Evolutionary conservation across 1,140 invertebrate species (phyloP).

Genomic region (Daktulosphaira vitifoliae): DNA sequence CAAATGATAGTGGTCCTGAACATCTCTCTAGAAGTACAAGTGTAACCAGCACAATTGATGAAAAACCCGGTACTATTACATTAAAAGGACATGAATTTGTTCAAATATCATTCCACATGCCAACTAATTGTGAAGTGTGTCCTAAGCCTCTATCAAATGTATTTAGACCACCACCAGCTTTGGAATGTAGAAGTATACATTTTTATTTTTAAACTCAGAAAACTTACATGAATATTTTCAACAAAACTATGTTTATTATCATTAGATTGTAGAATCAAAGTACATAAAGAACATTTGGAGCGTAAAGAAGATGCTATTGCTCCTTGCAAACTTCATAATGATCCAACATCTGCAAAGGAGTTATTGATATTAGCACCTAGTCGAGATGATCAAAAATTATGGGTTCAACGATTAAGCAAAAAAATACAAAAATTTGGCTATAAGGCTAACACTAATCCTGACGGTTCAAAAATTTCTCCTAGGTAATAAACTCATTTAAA

Average conservation of each 20-base stretch:
- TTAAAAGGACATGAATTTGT: slow-evolving; percentile 96
- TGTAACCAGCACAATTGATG: slow-evolving; percentile 47
- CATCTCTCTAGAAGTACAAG: slow-evolving; percentile 43
- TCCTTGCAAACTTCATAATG: slow-evolving; percentile 86
- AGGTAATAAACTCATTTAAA: not conserved
- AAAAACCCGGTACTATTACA: slow-evolving; percentile 68
- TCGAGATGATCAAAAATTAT: slow-evolving; percentile 80
- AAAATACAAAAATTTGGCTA: slow-evolving; percentile 91
- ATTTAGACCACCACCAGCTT: slow-evolving; percentile 89
- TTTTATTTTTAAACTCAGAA: too few relatives aligned
- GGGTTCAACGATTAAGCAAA: slow-evolving; percentile 82
- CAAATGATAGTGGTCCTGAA: slow-evolving; percentile 55
- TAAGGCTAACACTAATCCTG: slow-evolving; percentile 68
- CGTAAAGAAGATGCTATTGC: slow-evolving; percentile 74
- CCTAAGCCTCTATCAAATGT: slow-evolving; percentile 94
- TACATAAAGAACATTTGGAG: slow-evolving; percentile 88
- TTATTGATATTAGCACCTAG: slow-evolving; percentile 74
- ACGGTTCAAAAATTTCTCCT: slow-evolving; percentile 41
- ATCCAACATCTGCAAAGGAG: slow-evolving; percentile 86
- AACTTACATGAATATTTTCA: not conserved
- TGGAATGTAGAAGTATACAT: slow-evolving; percentile 80
- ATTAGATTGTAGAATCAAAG: slow-evolving; percentile 89
- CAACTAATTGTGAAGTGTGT: slow-evolving; percentile 95
- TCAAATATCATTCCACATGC: slow-evolving; percentile 94
- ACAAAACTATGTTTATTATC: not conserved